Base-by-base conservation (phyloP, 2,797 vertebrate species). In the Notoglanidium macrostoma region DNA sequence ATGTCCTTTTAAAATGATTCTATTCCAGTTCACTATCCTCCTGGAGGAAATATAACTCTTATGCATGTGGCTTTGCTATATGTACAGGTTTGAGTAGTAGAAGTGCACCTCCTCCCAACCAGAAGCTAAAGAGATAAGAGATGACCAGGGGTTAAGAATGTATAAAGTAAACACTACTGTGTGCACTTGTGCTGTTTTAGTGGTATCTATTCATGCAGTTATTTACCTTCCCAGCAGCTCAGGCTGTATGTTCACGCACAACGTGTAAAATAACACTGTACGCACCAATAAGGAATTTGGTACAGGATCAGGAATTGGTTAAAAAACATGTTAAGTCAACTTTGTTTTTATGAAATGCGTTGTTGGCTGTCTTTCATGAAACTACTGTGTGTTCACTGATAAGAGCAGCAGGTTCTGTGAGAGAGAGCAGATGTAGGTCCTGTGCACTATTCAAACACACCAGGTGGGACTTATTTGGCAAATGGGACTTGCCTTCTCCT, bases 201-300 rank as follows among this genome's bases (percentile, higher is more conserved):
- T 46, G 44, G 17, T 81, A 74, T 3, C 72, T 87, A 84, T 79
- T 84, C 63, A n/a, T 80, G 40, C 87, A 55, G 54, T 63, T 85
- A 88, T 88, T 88, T 88, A 73, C 87, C 21, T 80, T 88, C 76
- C 23, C n/a, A 70, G n/a, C 87, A 19, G 23, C 46, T 74, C 55
- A 35, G 51, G 49, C 21, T 70, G 67, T 7, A 40, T 11, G 40
- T 8, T 49, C 65, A 40, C 59, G 12, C 76, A 74, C 15, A 40
- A 15, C 51, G 21, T 72, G 63, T 70, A 35, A 68, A 26, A 55
- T 15, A 68, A 78, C 55, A n/a, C 57, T 14, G 11, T 15, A 77
- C 54, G 17, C 17, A 23, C 29, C 70, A 65, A 12, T 84, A n/a
- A 84, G 51, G 51, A 70, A 49, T 82, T 29, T 29, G 40, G 40